phyloP scores from a whole-genome alignment of 2,797 vertebrate genomes.

The Pterois miles region DNA sequence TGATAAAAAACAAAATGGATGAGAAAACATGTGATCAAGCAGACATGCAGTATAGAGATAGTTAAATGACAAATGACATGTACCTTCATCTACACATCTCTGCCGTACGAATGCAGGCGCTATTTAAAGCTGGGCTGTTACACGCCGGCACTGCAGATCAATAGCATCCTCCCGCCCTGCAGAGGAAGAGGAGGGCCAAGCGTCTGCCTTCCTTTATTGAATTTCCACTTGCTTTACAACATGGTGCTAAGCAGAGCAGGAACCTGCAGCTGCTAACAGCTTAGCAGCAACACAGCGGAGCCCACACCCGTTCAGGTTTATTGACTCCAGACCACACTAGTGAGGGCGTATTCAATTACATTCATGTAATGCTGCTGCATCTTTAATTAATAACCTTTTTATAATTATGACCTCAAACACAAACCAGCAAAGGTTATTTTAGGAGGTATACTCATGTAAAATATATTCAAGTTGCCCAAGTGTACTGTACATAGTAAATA shows the following conservation, averaged over 20 bases:
- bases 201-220: conserved; percentile 63
- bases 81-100: background rate
- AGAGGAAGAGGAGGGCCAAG: conserved; percentile 12
- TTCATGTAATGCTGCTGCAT: background rate
- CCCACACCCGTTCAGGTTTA: background rate
- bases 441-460: too few species aligned
- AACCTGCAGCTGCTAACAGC: conserved; percentile 41
- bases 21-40: background rate
- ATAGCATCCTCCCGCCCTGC: conserved; percentile 52
- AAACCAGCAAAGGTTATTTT: too few species aligned
- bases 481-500: too few species aligned
- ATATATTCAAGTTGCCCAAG: too few species aligned
- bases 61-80: background rate
- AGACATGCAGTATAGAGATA: background rate
- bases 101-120: conserved; percentile 57
- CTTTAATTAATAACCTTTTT: background rate
- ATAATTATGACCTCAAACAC: background rate
- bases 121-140: conserved; percentile 77
- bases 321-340: background rate
- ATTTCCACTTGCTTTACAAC: conserved; percentile 74
- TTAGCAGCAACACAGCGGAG: conserved; percentile 3
- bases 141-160: conserved; percentile 63
- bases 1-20: too few species aligned
- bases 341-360: background rate
- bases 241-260: conserved; percentile 60